phyloP scores from a whole-genome alignment of 2,113 vertebrate genomes.

The Alectura lathami region DNA sequence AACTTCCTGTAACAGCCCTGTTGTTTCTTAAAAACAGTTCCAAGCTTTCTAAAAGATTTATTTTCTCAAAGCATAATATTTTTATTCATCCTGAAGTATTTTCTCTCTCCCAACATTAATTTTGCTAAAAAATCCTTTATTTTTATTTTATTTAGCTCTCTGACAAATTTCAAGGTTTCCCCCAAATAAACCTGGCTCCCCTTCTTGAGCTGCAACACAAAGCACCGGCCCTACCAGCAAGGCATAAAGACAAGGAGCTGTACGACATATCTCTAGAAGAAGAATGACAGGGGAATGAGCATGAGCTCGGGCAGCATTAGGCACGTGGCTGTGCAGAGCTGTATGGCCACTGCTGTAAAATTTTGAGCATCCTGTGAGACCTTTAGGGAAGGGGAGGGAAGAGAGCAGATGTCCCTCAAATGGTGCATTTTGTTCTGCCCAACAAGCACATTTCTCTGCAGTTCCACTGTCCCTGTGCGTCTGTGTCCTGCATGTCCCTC shows the following conservation, averaged over 20 bases:
- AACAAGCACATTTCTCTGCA: fast-evolving
- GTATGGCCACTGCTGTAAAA: not conserved
- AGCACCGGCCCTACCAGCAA: too few species aligned
- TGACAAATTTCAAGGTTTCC: not conserved
- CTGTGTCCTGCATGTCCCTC: not conserved
- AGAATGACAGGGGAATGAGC: not conserved
- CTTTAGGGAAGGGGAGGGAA: not conserved
- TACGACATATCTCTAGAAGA: not conserved
- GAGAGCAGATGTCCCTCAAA: not conserved
- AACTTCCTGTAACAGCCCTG: not conserved
- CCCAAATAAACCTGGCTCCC: not conserved
- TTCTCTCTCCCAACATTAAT: not conserved
- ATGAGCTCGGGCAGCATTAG: fast-evolving
- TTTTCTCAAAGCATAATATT: not conserved
- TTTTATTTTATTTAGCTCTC: not conserved
- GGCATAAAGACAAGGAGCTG: not conserved
- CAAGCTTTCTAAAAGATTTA: not conserved
- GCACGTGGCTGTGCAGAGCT: not conserved
- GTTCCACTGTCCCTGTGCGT: too few species aligned
- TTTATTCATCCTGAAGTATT: not conserved
- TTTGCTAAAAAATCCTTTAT: not conserved
- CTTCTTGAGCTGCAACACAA: not conserved
- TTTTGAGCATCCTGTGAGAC: not conserved
- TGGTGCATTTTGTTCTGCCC: not conserved
- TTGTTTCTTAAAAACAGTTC: not conserved